Evolutionary conservation across 2,888 invertebrate species (phyloP), one percentile per base, ranked within the genome.

Genomic region (Ametastegia equiseti): DNA sequence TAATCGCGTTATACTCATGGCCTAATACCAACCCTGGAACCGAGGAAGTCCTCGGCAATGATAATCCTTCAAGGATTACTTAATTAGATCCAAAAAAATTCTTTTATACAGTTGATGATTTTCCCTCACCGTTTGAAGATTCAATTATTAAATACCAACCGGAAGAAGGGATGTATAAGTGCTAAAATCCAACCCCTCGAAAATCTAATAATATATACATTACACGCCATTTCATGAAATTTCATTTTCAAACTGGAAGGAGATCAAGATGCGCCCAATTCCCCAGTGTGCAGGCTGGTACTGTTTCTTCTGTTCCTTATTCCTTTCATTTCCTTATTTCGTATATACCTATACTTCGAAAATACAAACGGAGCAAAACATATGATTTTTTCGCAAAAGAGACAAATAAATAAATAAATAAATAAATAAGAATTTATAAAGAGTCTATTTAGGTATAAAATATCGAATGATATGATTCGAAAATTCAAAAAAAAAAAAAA

Each of bases 1-100:
- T 67, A 67, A 67, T 67, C 65, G 19, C 65, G 65, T 67, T 67
- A 67, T 39, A 39, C 19, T 13, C 15, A n/a, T 54, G 15, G 54
- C n/a, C 54, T 67, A 19, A 33, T 39, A 67, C 67, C 39, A 5
- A 60, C 45, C n/a, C 39, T 2, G 36, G 2, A 27, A 9, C 67
- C n/a, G n/a, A n/a, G n/a, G n/a, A n/a, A n/a, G 67, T 39, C 39
- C n/a, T 39, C n/a, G n/a, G n/a, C 1, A 9, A 67, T 27, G 36
- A 67, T 67, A 67, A 67, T 67, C 19, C 39, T 42, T 39, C n/a
- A 39, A 39, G 39, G 36, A 67, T 67, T 67, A 39, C 23, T n/a
- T n/a, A n/a, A n/a, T 67, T 19, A 39, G 19, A 67, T 33, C 39
- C n/a, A 36, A 19, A 36, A 65, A 19, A 39, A n/a, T n/a, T 33